A percentile compares a stretch with the other conserved stretches of the same genome.
Evolutionary conservation across 2,797 vertebrate genomes (phyloP).

Genomic region (Morelia viridis): DNA sequence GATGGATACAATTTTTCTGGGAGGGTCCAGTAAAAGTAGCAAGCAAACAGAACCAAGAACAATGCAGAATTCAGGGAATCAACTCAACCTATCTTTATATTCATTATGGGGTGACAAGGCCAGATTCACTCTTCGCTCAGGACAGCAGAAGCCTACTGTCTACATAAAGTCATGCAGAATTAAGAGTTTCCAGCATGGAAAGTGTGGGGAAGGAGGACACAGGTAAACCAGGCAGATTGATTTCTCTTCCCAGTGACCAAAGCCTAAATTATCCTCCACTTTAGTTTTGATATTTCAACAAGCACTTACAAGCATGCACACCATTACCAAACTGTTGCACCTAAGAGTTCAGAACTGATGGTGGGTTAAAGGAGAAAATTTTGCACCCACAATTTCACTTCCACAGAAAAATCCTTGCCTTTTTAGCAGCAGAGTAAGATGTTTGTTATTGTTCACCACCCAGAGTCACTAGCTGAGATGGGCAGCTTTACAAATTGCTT

Average conservation of each 20-base stretch:
- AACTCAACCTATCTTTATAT: background rate
- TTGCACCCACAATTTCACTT: background rate
- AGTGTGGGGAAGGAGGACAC: background rate
- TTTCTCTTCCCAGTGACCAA: background rate
- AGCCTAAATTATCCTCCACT: background rate
- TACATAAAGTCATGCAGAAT: background rate
- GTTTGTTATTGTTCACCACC: background rate
- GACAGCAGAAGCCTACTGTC: background rate
- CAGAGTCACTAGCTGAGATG: background rate
- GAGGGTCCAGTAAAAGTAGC: background rate
- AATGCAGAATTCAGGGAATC: background rate
- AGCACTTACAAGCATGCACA: background rate
- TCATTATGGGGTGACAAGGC: too few species aligned
- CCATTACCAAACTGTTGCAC: background rate
- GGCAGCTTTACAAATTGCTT: background rate
- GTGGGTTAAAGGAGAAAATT: background rate
- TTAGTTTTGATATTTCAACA: background rate
- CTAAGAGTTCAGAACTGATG: background rate
- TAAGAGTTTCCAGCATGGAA: background rate
- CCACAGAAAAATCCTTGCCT: background rate
- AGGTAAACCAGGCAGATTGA: background rate
- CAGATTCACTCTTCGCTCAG: too few species aligned
- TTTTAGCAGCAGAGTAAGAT: background rate
- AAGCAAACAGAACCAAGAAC: background rate
- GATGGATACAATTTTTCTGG: background rate